Evolutionary conservation across 1,140 invertebrate genomes (phyloP).

Genomic region (Bombus waltoni): DNA sequence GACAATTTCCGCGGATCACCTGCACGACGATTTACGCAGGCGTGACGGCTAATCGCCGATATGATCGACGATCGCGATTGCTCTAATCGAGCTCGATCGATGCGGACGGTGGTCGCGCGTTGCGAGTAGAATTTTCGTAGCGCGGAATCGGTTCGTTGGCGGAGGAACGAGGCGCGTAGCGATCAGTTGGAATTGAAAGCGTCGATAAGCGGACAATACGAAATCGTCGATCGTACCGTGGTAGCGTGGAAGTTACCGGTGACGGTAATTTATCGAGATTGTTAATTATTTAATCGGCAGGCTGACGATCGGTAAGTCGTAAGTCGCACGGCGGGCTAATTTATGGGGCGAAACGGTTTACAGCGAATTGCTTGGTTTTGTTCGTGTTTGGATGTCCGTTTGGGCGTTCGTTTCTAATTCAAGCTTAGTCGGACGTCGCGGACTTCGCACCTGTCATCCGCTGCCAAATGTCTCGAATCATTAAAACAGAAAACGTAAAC

Average conservation of each 20-base stretch:
- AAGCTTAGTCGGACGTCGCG: constrained; percentile 23
- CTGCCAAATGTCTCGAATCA: constrained; percentile 63
- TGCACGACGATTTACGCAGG: no score
- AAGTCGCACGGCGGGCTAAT: constrained; percentile 20
- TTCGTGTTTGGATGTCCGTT: constrained; percentile 28
- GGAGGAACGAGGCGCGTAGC: not conserved
- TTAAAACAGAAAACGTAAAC: constrained; percentile 61
- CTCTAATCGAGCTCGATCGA: constrained; percentile 2
- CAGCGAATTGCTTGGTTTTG: constrained; percentile 12
- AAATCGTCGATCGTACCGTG: not conserved
- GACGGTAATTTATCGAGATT: constrained; percentile 21
- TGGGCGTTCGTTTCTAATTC: constrained; percentile 50
- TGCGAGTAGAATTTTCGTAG: constrained; percentile 2
- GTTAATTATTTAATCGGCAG: constrained; percentile 53
- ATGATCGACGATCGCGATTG: constrained; percentile 36
- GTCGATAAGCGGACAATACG: constrained; percentile 8
- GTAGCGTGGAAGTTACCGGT: no score
- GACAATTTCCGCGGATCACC: no score
- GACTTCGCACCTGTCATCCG: constrained; percentile 62
- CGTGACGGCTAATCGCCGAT: constrained; percentile 34
- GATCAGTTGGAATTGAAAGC: not conserved
- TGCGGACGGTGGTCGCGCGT: no score
- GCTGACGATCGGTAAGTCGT: not conserved
- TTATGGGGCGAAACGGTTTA: constrained; percentile 37
- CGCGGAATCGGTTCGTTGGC: not conserved